Percentiles rank a stretch among this genome's conserved stretches.
phyloP scores from a whole-genome alignment of 2,113 vertebrate genomes.

The Tricholaema leucomelas region DNA sequence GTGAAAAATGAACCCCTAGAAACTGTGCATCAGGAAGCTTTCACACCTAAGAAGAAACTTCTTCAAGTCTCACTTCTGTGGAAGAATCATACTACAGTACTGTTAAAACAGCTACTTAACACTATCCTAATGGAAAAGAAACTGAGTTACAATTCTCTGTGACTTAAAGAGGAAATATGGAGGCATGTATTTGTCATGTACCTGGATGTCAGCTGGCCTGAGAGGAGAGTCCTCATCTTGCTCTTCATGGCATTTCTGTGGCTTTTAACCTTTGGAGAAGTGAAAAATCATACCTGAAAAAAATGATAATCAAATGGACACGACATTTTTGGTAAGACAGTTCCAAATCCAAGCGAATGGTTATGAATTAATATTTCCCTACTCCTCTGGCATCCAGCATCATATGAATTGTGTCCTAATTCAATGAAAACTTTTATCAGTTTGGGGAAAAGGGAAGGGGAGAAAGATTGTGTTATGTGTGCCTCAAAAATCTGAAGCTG shows the following conservation, averaged over 20 bases:
- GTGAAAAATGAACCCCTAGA: background rate
- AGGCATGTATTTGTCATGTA: background rate
- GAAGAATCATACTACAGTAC: background rate
- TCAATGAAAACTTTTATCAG: background rate
- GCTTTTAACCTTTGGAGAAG: background rate
- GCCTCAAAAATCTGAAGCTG: constrained; percentile 40
- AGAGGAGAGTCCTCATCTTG: background rate
- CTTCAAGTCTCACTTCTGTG: background rate
- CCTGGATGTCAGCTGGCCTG: background rate
- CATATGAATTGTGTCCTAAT: background rate
- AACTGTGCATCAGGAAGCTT: background rate
- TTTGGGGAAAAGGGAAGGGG: background rate
- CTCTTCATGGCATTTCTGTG: background rate
- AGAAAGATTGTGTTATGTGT: background rate
- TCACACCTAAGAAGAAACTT: background rate
- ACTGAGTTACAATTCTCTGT: background rate
- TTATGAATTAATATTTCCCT: background rate
- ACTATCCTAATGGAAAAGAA: background rate
- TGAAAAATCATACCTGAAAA: background rate
- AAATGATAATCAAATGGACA: background rate
- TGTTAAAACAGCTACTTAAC: background rate
- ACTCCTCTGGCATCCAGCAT: background rate
- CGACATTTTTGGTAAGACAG: background rate
- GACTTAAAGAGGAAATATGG: background rate
- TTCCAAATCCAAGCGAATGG: background rate